Conservation (phyloP, 2,888 invertebrate genomes). For the Chironomus tentans region DNA sequence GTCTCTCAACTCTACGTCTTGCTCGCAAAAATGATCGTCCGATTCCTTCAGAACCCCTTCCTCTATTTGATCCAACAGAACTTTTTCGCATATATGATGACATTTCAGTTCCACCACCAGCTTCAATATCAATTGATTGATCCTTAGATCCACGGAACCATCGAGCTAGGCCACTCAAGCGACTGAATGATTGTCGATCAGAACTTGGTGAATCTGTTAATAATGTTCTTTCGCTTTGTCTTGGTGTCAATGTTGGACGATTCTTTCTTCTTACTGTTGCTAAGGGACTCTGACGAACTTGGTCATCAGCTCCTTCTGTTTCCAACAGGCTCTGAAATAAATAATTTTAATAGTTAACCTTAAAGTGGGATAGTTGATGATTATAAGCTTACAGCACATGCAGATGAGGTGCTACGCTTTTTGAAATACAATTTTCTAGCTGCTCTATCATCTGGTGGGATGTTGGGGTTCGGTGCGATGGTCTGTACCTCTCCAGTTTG, state of each 20-base stretch:
- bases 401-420: constrained; percentile 80
- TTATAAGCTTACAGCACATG: constrained; percentile 57
- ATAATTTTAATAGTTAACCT: constrained; percentile 15
- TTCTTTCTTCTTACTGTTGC: constrained; percentile 62
- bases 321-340: constrained; percentile 65
- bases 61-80: constrained; percentile 41
- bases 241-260: constrained; percentile 59
- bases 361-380: constrained; percentile 6
- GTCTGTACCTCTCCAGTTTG: constrained; percentile 44
- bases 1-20: constrained; percentile 79
- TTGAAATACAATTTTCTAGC: constrained; percentile 76
- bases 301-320: constrained; percentile 67
- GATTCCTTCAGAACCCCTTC: constrained; percentile 44
- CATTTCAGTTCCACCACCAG: constrained; percentile 50
- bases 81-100: constrained; percentile 48
- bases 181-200: constrained; percentile 43
- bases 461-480: constrained; percentile 50
- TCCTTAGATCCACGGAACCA: constrained; percentile 53
- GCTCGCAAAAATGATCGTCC: constrained; percentile 68
- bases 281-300: constrained; percentile 62
- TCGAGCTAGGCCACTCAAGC: constrained; percentile 63
- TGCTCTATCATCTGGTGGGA: constrained; percentile 63
- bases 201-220: constrained; percentile 46
- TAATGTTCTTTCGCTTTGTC: constrained; percentile 74
- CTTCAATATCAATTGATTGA: constrained; percentile 47